phyloP scores from a whole-genome alignment of 2,888 invertebrate species.

The Orthosia gracilis region DNA sequence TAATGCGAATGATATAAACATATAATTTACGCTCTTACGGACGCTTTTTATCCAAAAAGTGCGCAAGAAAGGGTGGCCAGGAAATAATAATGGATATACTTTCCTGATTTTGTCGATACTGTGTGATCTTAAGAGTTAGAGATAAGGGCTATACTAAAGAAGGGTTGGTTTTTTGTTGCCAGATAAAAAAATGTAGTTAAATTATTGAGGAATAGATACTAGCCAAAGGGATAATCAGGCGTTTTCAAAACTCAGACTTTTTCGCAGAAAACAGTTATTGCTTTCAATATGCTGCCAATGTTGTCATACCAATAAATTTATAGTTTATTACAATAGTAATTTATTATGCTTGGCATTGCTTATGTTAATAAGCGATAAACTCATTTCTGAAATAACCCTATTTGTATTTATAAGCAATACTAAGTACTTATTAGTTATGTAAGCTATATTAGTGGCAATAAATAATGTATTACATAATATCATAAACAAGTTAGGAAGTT shows the following conservation, averaged over 20 bases:
- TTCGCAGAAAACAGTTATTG: not conserved
- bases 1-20: slow-evolving; percentile 70
- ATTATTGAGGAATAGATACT: slow-evolving; percentile 11
- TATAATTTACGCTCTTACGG: slow-evolving; percentile 64
- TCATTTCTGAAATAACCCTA: slow-evolving; percentile 25
- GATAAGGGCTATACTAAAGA: slow-evolving; percentile 38
- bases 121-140: slow-evolving; percentile 46
- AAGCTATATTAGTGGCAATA: slow-evolving; percentile 42
- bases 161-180: slow-evolving; percentile 36
- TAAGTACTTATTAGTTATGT: slow-evolving; percentile 31
- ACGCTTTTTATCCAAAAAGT: slow-evolving; percentile 47
- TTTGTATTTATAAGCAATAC: slow-evolving; percentile 31
- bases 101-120: slow-evolving; percentile 57
- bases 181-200: slow-evolving; percentile 40
- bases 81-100: slow-evolving; percentile 51
- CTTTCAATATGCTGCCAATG: not conserved
- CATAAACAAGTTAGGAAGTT: slow-evolving; percentile 47
- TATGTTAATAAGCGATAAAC: slow-evolving; percentile 23
- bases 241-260: slow-evolving; percentile 4
- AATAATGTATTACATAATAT: slow-evolving; percentile 38
- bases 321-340: slow-evolving; percentile 11
- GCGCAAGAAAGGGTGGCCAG: slow-evolving; percentile 52
- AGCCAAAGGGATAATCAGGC: not conserved
- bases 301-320: slow-evolving; percentile 7
- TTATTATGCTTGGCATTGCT: slow-evolving; percentile 14